phyloP scores from a whole-genome alignment of 1,140 invertebrate genomes.

The Drosophila insularis region DNA sequence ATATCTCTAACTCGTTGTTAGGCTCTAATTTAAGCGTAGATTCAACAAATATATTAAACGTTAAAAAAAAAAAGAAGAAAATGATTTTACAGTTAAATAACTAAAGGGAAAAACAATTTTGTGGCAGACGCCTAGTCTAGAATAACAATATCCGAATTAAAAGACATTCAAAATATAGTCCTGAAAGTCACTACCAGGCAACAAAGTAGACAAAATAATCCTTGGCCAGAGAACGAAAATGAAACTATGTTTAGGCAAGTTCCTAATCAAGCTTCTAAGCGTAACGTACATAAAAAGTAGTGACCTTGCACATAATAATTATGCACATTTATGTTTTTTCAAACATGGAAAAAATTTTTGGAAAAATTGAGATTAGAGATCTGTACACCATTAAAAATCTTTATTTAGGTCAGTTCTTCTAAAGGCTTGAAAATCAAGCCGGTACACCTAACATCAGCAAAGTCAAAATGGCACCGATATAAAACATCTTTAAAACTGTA shows the following conservation, averaged over 20 bases:
- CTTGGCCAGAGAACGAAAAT: no score
- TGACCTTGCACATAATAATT: not conserved
- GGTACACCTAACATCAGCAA: not conserved
- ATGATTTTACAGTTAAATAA: no score
- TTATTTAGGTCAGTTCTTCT: conserved; percentile 1
- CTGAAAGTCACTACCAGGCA: no score
- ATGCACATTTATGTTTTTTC: not conserved
- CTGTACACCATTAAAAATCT: not conserved
- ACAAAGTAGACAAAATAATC: no score
- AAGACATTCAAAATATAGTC: no score
- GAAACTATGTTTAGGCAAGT: not conserved
- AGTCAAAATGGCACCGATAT: not conserved
- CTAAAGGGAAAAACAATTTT: no score
- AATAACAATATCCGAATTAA: no score
- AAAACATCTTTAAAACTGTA: not conserved
- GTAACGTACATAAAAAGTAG: conserved; percentile 1
- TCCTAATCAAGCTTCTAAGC: not conserved
- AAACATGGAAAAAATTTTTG: conserved; percentile 1
- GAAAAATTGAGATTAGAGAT: not conserved
- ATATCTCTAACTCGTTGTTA: no score
- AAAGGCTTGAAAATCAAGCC: not conserved
- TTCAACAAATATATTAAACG: no score
- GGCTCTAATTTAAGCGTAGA: no score
- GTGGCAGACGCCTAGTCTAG: no score
- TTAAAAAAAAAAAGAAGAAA: no score